A percentile compares a stretch with the other conserved stretches of the same genome.
phyloP scores from a whole-genome alignment of 1,140 invertebrate genomes.

The Brachionus angularis region DNA sequence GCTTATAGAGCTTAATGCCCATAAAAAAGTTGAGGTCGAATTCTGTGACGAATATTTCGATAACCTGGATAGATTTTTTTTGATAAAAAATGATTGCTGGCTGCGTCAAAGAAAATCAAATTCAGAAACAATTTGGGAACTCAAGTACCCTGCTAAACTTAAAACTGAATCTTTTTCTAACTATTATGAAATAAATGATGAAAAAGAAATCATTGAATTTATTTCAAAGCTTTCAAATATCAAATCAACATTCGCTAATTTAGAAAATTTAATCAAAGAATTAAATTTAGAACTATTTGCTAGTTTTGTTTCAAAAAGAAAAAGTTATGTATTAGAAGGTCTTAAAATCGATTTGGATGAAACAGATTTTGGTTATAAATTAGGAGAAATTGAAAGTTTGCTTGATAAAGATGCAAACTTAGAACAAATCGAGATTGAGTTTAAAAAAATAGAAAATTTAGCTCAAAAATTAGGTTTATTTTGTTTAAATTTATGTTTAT shows the following conservation, averaged over 20 bases:
- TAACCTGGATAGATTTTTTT: background rate
- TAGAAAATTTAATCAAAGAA: background rate
- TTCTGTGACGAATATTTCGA: background rate
- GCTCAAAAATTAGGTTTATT: background rate
- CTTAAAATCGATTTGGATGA: background rate
- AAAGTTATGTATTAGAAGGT: background rate
- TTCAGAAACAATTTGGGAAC: background rate
- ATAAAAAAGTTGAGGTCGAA: background rate
- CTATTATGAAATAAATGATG: background rate
- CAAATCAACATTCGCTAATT: no score
- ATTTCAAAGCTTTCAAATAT: background rate
- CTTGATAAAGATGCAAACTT: background rate
- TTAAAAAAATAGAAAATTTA: background rate
- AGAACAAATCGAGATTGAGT: background rate
- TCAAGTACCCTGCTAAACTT: background rate
- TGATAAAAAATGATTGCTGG: constrained; percentile 7
- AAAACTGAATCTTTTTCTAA: background rate
- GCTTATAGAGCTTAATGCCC: background rate
- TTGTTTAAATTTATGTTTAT: background rate
- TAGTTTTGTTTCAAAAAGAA: background rate
- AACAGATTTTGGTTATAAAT: constrained; percentile 15
- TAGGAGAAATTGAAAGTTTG: constrained; percentile 7
- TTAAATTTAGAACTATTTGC: constrained; percentile 1
- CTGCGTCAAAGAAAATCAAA: background rate
- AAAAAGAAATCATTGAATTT: background rate